Percentiles rank a stretch among this genome's conserved stretches.
Conservation (phyloP, 2,113 vertebrate genomes). For the Chionomys nivalis region DNA sequence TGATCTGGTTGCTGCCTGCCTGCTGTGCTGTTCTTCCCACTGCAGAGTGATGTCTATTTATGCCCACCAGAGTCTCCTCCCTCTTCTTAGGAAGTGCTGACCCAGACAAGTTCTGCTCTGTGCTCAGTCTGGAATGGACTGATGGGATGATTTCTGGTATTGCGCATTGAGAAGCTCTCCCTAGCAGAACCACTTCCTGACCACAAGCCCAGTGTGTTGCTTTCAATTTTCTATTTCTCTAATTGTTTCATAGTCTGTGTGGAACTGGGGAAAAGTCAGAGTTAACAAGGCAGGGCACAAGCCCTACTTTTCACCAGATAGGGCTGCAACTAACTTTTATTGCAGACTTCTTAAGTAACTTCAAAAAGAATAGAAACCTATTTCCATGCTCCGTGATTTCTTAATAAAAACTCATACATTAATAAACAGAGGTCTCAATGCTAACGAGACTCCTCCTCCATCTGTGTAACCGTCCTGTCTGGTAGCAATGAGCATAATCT, state of each 20-base stretch:
- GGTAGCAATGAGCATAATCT: background rate
- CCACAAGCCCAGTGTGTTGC: rapidly evolving
- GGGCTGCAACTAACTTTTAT: background rate
- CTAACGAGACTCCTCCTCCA: too few species aligned
- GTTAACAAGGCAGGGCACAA: background rate
- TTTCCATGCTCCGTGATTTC: too few species aligned
- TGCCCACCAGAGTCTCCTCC: background rate
- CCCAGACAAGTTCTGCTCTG: background rate
- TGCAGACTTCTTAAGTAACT: background rate
- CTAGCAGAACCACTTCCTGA: background rate
- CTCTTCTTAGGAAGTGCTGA: background rate
- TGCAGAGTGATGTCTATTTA: background rate
- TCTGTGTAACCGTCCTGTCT: background rate
- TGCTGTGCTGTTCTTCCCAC: background rate
- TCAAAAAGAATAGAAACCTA: background rate
- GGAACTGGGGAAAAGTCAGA: background rate
- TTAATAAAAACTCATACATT: background rate
- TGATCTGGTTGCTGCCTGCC: background rate
- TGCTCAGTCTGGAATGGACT: background rate
- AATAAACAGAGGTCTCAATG: background rate
- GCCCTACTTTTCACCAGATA: background rate
- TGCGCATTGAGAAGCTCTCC: background rate
- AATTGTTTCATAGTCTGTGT: background rate
- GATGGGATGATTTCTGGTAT: background rate
- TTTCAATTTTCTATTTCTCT: background rate